Percentiles rank a stretch among this genome's conserved stretches.
These are phyloP conservation scores for Trichonephila clavata DNA, from an alignment of 1,140 invertebrate genomes.

Conservation along the genomic window DNA sequence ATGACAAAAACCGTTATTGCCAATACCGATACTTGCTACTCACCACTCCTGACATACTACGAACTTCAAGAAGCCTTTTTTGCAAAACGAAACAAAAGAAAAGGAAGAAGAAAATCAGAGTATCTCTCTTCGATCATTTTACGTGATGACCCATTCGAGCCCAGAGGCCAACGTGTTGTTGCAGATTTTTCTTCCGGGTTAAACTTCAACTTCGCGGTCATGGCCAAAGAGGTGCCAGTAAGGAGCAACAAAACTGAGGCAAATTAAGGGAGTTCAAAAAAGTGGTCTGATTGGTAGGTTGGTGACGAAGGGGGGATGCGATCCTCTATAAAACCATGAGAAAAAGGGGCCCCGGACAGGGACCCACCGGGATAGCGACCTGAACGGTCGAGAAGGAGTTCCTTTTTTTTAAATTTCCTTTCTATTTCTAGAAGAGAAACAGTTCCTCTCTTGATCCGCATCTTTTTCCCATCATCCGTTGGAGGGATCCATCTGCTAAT, in stretches of 20 bases:
- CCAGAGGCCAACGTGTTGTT: not conserved
- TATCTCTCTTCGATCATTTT: not conserved
- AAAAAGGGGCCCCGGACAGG: constrained; percentile 62
- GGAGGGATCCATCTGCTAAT: not conserved
- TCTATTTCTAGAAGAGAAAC: not conserved
- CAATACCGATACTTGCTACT: not conserved
- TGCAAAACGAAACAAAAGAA: not conserved
- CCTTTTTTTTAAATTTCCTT: not conserved
- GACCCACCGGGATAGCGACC: constrained; percentile 57
- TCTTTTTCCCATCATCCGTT: not conserved
- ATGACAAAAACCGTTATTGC: not conserved
- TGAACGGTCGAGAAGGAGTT: constrained; percentile 28
- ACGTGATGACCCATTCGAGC: constrained; percentile 54
- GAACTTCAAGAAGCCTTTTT: not conserved
- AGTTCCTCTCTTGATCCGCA: not conserved
- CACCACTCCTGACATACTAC: constrained; percentile 3
- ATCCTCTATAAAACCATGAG: constrained; percentile 68
- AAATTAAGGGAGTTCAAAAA: constrained; percentile 68
- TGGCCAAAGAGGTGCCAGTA: constrained; percentile 69
- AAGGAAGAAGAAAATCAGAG: not conserved
- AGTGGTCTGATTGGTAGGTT: constrained; percentile 71
- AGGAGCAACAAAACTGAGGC: constrained; percentile 66
- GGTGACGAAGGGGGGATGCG: constrained; percentile 49
- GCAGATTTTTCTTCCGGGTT: constrained; percentile 58
- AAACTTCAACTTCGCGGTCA: constrained; percentile 66